phyloP scores from a whole-genome alignment of 2,797 vertebrate genomes.

The Sebastes steindachneri region DNA sequence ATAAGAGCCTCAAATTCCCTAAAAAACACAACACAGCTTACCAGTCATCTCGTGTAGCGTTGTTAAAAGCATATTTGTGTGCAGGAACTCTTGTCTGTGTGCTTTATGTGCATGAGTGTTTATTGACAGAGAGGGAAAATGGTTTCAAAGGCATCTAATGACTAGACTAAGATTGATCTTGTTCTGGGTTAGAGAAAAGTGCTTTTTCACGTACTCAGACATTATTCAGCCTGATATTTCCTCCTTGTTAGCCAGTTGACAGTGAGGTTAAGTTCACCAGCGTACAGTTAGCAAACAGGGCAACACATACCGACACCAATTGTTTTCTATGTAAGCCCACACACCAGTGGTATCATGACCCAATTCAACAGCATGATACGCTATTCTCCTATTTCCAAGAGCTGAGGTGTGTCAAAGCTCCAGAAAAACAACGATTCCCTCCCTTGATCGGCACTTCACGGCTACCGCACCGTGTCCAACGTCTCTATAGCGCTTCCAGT shows the following conservation, averaged over 20 bases:
- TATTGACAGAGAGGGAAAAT: neutral
- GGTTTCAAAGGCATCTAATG: slow-evolving; percentile 20
- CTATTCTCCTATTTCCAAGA: neutral
- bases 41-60: neutral
- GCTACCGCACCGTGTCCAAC: too few relatives aligned
- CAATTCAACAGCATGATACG: neutral
- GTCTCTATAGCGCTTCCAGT: neutral
- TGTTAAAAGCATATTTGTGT: neutral
- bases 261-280: neutral
- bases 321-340: neutral
- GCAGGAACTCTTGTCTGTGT: neutral
- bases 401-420: neutral
- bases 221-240: neutral
- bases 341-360: neutral
- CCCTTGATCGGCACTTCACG: neutral
- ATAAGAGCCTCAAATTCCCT: slow-evolving; percentile 1
- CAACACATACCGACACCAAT: neutral
- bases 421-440: neutral
- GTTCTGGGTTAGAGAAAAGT: neutral
- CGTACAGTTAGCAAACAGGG: neutral
- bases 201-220: neutral
- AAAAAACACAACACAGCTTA: slow-evolving; percentile 14
- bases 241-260: neutral
- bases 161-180: slow-evolving; percentile 27
- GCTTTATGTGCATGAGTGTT: neutral